Percentiles rank a stretch among this genome's conserved stretches.
phyloP scores from a whole-genome alignment of 2,113 vertebrate genomes.

The Melanocharis versteri region DNA sequence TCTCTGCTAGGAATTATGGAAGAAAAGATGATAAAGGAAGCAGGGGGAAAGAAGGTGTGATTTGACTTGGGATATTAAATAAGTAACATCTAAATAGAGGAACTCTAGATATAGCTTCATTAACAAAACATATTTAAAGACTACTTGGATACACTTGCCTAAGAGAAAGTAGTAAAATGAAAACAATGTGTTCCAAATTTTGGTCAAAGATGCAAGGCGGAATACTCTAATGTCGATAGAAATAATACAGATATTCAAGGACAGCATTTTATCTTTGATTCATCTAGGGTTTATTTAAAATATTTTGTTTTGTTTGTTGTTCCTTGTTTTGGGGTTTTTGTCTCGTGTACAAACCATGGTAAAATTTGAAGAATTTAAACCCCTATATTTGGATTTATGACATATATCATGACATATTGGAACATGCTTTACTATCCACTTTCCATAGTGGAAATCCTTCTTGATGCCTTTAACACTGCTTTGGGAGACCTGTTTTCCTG shows the following conservation, averaged over 20 bases:
- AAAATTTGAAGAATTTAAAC: background rate
- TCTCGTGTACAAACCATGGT: background rate
- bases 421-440: background rate
- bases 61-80: slow-evolving; percentile 9
- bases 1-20: slow-evolving; percentile 6
- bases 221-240: background rate
- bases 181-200: background rate
- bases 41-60: background rate
- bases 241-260: background rate
- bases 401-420: background rate
- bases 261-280: background rate
- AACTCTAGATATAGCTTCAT: background rate
- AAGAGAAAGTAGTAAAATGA: background rate
- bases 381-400: background rate
- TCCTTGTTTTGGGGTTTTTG: background rate
- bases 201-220: background rate
- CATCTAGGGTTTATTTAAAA: background rate
- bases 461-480: background rate
- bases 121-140: background rate
- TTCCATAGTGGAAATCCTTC: background rate
- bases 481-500: background rate
- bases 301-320: background rate
- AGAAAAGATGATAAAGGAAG: background rate
- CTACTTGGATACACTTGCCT: background rate
- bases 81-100: background rate